Conservation (phyloP, 2,888 invertebrate species). For the Leptogaster cylindrica region DNA sequence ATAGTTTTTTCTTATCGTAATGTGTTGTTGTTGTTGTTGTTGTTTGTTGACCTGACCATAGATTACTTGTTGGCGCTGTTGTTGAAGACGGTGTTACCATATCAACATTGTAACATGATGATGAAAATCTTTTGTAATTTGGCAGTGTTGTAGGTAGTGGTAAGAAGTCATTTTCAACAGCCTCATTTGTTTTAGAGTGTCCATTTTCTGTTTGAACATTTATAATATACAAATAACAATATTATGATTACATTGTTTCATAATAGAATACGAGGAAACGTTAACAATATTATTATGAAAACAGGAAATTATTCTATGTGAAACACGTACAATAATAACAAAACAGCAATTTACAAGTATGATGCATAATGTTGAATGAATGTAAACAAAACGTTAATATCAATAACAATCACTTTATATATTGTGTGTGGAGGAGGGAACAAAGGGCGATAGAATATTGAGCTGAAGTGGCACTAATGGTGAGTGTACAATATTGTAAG, state of each 20-base stretch:
- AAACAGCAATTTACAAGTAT: background rate
- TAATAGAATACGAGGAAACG: background rate
- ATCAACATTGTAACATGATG: slow-evolving; percentile 45
- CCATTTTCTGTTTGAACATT: slow-evolving; percentile 16
- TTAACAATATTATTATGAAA: slow-evolving; percentile 3
- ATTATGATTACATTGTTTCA: background rate
- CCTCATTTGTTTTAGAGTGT: slow-evolving; percentile 27
- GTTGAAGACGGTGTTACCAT: slow-evolving; percentile 43
- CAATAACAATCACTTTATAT: no score
- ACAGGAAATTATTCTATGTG: background rate
- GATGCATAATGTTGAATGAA: slow-evolving; percentile 2
- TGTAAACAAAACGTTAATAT: background rate
- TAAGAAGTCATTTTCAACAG: slow-evolving; percentile 42
- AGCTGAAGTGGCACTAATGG: no score
- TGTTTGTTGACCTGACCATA: background rate
- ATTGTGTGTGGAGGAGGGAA: no score
- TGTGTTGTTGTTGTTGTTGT: slow-evolving; percentile 9
- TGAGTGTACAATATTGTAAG: no score
- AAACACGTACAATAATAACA: slow-evolving; percentile 8
- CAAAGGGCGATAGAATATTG: no score
- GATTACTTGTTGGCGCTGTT: slow-evolving; percentile 25
- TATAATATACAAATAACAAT: slow-evolving; percentile 15
- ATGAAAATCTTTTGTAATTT: slow-evolving; percentile 43
- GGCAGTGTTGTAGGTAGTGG: slow-evolving; percentile 43
- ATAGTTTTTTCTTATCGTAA: slow-evolving; percentile 44